These are phyloP conservation scores for Acomys russatus DNA, from an alignment of 2,797 vertebrate species.

Conservation along the genomic window DNA sequence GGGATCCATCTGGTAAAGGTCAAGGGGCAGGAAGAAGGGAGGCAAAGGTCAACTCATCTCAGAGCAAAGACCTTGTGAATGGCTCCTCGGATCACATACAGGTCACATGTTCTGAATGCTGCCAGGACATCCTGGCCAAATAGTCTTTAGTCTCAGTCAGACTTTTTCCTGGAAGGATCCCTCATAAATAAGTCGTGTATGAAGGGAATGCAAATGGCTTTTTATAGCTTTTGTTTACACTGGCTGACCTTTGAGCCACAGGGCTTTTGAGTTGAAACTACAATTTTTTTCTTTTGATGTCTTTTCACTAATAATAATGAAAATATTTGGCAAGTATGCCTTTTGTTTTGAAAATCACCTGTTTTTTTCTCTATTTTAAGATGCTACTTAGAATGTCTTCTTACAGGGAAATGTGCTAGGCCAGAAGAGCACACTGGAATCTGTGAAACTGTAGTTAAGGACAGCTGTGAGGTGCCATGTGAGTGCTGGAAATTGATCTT, in stretches of 20 bases:
- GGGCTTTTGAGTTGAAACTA: constrained; percentile 81
- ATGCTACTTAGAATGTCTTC: neutral
- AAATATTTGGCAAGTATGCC: constrained; percentile 72
- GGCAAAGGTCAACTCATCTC: constrained; percentile 39
- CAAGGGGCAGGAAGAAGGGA: constrained; percentile 47
- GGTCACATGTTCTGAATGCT: constrained; percentile 74
- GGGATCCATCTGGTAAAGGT: constrained; percentile 50
- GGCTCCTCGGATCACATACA: constrained; percentile 57
- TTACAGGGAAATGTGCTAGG: neutral
- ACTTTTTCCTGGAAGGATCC: constrained; percentile 84
- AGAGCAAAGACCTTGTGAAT: constrained; percentile 70
- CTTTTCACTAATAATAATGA: constrained; percentile 79
- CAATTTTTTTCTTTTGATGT: constrained; percentile 83
- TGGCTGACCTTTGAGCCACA: constrained; percentile 82
- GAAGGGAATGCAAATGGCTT: constrained; percentile 84
- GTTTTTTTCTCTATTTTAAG: constrained; percentile 58
- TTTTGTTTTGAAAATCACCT: constrained; percentile 74
- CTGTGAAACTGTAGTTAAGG: neutral
- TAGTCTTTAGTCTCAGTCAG: constrained; percentile 84
- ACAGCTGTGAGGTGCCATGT: neutral
- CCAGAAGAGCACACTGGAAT: neutral
- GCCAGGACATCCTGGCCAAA: constrained; percentile 85
- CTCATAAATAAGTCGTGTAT: constrained; percentile 81
- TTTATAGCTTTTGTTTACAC: constrained; percentile 87
- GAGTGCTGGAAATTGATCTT: neutral